A percentile compares a stretch with the other conserved stretches of the same genome.
These are phyloP conservation scores for Oligia fasciuncula DNA, from an alignment of 2,888 invertebrate species.

Conservation along the genomic window DNA sequence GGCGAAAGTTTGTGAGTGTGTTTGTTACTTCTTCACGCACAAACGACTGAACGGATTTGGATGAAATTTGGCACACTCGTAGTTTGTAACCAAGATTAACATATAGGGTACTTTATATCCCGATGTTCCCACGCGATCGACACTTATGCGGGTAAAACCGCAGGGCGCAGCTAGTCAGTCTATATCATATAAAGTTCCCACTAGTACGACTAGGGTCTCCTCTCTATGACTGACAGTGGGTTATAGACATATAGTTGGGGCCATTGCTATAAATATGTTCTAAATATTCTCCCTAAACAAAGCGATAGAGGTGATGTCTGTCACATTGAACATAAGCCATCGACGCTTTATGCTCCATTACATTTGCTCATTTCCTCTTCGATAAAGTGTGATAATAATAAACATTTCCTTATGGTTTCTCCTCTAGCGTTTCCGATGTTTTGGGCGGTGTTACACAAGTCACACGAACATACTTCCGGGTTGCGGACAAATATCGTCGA, in stretches of 20 bases:
- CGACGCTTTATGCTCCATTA: conserved; percentile 18
- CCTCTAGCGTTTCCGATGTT: neutral
- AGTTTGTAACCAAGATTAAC: too few species aligned
- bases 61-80: too few species aligned
- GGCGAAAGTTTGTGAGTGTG: too few species aligned
- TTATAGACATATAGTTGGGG: neutral
- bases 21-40: too few species aligned
- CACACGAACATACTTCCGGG: neutral
- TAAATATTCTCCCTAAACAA: neutral
- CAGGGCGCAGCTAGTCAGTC: too few species aligned
- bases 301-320: conserved; percentile 1
- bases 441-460: conserved; percentile 7
- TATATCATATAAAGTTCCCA: too few species aligned
- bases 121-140: too few species aligned
- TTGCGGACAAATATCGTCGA: neutral
- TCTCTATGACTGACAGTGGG: too few species aligned
- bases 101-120: too few species aligned
- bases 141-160: too few species aligned
- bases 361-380: conserved; percentile 27
- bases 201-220: too few species aligned
- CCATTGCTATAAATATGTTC: neutral
- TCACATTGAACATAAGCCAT: neutral
- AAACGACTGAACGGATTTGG: too few species aligned
- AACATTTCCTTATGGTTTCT: conserved; percentile 13
- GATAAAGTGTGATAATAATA: conserved; percentile 24